Conservation (phyloP, 2,113 vertebrate genomes). For the Hyperoodon ampullatus region DNA sequence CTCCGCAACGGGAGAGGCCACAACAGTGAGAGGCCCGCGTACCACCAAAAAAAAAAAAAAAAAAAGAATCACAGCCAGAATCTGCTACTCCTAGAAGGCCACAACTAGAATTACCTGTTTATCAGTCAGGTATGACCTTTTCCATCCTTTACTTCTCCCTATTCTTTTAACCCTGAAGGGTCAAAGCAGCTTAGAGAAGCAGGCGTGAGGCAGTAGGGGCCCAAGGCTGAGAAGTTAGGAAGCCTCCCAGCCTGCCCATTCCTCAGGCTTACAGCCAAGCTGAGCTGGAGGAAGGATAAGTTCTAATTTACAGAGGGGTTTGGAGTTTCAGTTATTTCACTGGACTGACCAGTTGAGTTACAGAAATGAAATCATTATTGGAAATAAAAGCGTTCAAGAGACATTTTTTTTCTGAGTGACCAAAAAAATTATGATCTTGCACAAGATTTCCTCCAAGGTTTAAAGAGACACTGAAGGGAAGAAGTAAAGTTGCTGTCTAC, state of each 20-base stretch:
- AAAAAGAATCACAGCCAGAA: background rate
- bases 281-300: background rate
- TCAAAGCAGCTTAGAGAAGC: background rate
- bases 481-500: constrained; percentile 20
- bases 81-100: background rate
- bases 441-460: background rate
- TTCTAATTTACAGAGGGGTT: background rate
- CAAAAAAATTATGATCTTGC: background rate
- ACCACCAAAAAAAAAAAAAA: too few species aligned
- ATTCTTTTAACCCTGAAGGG: background rate
- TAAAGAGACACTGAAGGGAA: background rate
- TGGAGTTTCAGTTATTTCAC: background rate
- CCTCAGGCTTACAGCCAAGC: background rate
- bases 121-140: background rate
- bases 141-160: background rate
- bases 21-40: too few species aligned
- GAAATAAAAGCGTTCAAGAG: constrained; percentile 22
- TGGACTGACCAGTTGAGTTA: background rate
- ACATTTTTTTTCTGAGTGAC: constrained; percentile 18
- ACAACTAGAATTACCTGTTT: background rate
- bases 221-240: background rate
- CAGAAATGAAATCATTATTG: constrained; percentile 37
- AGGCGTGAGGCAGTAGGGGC: background rate
- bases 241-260: background rate
- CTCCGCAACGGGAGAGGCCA: too few species aligned